These are phyloP conservation scores for Amblyteles armatorius DNA, from an alignment of 2,888 invertebrate genomes.

Conservation along the genomic window DNA sequence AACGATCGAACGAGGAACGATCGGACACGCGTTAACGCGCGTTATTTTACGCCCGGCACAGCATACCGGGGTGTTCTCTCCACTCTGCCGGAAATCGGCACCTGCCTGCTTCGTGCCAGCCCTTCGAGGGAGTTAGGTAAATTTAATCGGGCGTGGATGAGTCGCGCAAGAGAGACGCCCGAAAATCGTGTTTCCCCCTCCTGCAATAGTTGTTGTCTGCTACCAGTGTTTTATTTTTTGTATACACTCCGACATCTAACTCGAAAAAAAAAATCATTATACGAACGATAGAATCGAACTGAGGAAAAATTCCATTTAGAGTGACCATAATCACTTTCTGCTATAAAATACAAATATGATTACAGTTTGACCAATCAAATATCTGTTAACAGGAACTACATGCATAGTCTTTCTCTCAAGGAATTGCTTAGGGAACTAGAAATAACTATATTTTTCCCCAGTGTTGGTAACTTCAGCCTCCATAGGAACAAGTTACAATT, in stretches of 20 bases:
- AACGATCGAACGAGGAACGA: constrained; percentile 66
- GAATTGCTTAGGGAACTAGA: too few relatives aligned
- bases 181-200: constrained; percentile 41
- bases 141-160: constrained; percentile 67
- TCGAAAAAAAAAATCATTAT: constrained; percentile 13
- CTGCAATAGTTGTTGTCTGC: constrained; percentile 49
- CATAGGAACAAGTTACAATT: not conserved
- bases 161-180: constrained; percentile 58
- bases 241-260: not conserved
- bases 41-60: constrained; percentile 63
- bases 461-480: not conserved
- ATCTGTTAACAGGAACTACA: too few relatives aligned
- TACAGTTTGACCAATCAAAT: too few relatives aligned
- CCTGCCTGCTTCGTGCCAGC: constrained; percentile 74
- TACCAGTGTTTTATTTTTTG: not conserved
- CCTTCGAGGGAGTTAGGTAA: constrained; percentile 59
- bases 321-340: too few relatives aligned
- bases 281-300: constrained; percentile 28
- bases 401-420: too few relatives aligned
- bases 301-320: too few relatives aligned
- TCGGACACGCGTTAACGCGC: constrained; percentile 71
- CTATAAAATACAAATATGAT: too few relatives aligned
- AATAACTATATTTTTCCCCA: too few relatives aligned
- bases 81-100: constrained; percentile 82
- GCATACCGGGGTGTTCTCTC: constrained; percentile 65